Evolutionary conservation across 2,113 vertebrate species (phyloP), one percentile per base, ranked within the genome.

Genomic region (Serilophus lunatus): DNA sequence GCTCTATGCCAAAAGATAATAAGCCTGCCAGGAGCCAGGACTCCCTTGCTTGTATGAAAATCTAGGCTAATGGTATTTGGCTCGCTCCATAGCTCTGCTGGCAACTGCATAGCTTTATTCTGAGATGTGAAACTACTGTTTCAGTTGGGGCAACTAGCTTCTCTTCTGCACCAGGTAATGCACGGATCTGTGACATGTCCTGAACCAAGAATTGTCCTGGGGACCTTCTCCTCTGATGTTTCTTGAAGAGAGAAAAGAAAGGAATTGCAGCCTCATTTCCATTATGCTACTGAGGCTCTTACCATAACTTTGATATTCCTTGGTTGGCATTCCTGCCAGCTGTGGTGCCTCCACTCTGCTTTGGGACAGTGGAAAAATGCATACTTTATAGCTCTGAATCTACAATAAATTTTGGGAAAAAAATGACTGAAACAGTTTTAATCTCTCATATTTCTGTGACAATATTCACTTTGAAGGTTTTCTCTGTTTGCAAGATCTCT

Each of bases 41-140:
- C 80, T 95, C 94, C 72, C 86, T 97, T 91, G 92, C 94, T 94
- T 92, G 92, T 86, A 78, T 88, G 56, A 68, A 93, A 96, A 94
- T 44, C 80, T 92, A 54, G 91, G 91, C 83, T 96, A 94, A 95
- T 86, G 59, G 51, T 83, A 60, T 56, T 95, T 90, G 91, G 86
- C 90, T 94, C 80, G 64, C 80, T 97, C 76, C 80, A 83, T 91
- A 81, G 29, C 47, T 78, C 76, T 83, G 79, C 68, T 93, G 82
- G 76, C 94, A 95, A 14, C 72, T 44, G 35, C 71, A 54, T 28
- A 80, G 68, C 47, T 91, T 44, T 70, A 47, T 60, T 90, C 66
- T 33, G 33, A 64, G 15, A 2, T 38, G 72, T 70, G 72, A 81
- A 92, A 54, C 59, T 66, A 63, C 56, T 88, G 80, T 82, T 90